These are phyloP conservation scores for Empis stercorea DNA, from an alignment of 2,888 invertebrate species.

Conservation along the genomic window DNA sequence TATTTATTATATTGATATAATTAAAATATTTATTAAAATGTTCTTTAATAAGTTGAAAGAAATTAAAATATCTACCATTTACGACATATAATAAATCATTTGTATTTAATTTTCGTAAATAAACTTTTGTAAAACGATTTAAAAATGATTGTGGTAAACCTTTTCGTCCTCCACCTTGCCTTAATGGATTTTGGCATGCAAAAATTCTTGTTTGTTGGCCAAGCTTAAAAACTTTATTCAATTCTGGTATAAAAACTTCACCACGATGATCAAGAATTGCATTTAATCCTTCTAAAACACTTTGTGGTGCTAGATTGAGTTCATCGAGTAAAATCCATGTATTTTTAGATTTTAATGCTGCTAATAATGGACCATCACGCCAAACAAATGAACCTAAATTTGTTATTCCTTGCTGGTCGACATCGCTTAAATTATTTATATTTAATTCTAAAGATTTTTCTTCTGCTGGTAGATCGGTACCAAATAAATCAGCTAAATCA, in stretches of 20 bases:
- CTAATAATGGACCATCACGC: constrained; percentile 90
- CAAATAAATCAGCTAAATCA: constrained; percentile 96
- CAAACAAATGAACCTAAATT: constrained; percentile 79
- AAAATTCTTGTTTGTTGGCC: constrained; percentile 73
- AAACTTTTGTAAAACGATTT: constrained; percentile 91
- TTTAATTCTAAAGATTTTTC: constrained; percentile 40
- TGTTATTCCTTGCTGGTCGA: constrained; percentile 10
- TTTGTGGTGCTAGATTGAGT: constrained; percentile 94
- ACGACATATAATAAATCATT: constrained; percentile 46
- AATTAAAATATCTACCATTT: constrained; percentile 24
- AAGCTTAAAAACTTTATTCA: constrained; percentile 73
- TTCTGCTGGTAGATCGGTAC: constrained; percentile 91
- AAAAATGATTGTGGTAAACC: constrained; percentile 94
- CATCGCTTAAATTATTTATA: not conserved
- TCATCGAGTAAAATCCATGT: constrained; percentile 97
- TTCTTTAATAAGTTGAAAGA: constrained; percentile 20
- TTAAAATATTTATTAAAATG: constrained; percentile 19
- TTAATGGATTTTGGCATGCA: constrained; percentile 94
- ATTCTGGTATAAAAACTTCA: constrained; percentile 89
- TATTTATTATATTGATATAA: constrained; percentile 3
- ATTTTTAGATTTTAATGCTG: constrained; percentile 72
- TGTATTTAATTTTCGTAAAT: constrained; percentile 48
- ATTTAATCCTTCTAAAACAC: constrained; percentile 95
- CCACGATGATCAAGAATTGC: constrained; percentile 97
- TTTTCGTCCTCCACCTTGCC: constrained; percentile 90